These are phyloP conservation scores for Trachymyrmex cornetzi DNA, from an alignment of 1,140 invertebrate genomes.

Conservation along the genomic window DNA sequence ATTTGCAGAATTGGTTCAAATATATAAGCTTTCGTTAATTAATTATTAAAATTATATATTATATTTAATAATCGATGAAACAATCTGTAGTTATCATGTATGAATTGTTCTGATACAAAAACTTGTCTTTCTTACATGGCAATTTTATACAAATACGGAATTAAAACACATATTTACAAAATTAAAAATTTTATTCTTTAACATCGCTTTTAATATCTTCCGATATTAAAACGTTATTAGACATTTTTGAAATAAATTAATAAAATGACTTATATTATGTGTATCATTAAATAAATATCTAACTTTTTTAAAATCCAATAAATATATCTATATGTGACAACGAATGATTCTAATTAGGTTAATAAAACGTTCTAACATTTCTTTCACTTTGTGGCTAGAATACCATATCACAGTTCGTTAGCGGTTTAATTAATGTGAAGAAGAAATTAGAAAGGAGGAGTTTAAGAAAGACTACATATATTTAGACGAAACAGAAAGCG, in stretches of 20 bases:
- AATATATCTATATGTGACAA: not conserved
- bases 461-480: slow-evolving; percentile 1
- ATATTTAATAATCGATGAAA: slow-evolving; percentile 9
- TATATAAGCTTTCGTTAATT: slow-evolving; percentile 24
- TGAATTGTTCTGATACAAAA: not conserved
- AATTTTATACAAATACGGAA: not conserved
- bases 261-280: not conserved
- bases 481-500: slow-evolving; percentile 15
- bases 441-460: slow-evolving; percentile 3
- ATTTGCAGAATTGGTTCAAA: slow-evolving; percentile 12
- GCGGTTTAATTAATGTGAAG: slow-evolving; percentile 13
- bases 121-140: not conserved
- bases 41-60: not conserved
- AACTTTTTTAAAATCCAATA: not conserved
- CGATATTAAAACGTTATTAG: not conserved
- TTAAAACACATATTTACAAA: not conserved
- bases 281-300: not conserved
- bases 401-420: slow-evolving; percentile 2
- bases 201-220: not conserved
- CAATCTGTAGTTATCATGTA: not conserved
- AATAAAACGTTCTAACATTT: not conserved
- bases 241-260: not conserved
- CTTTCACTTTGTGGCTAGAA: not conserved
- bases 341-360: slow-evolving; percentile 7
- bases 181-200: not conserved